Evolutionary conservation across 2,797 vertebrate genomes (phyloP), one percentile per base, ranked within the genome.

Genomic region (Crocodylus rhombifer): DNA sequence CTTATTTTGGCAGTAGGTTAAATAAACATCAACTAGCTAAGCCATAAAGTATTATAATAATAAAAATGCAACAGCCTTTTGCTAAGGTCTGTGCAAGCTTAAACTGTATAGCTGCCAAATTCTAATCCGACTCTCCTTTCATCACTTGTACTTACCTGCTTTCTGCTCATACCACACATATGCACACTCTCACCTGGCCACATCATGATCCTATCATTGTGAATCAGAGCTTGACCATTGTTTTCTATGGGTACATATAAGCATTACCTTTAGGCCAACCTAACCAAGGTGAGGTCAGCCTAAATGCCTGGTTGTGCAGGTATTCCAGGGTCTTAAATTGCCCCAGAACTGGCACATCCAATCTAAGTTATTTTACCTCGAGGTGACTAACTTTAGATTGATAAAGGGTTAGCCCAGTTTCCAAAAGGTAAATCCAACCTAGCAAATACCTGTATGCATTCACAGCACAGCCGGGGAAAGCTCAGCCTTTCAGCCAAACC

Each of bases 151-250:
- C 1, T 36, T 33, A 55, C 1, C 1, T 36, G 78, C 71, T 71
- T 65, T 80, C 90, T 94, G 33, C 57, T 93, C 57, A 28, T 90
- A 86, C 9, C 14, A 76, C 21, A 60, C 16, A 63, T 17, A 5
- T 5, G 23, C 12, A 2, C 26, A 86, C 58, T 51, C 74, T 91
- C 28, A 2, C n/a, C 86, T 86, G 8, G 15, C 61, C 36, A 61
- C 55, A 17, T 77, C 2, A 0, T 91, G 87, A 77, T 77, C 55
- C 26, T 87, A 23, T 18, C 57, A 69, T 0, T 2, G 23, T 57
- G 14, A 84, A 75, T 82, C 25, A 60, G 7, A 63, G 71, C 8
- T 84, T 90, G 51, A 69, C 61, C 58, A 28, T 1, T 62, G n/a
- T 58, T 63, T 77, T 8, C 6, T 20, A 1, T 6, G 14, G 14